A percentile compares a stretch with the other conserved stretches of the same genome.
Evolutionary conservation across 2,113 vertebrate genomes (phyloP).

Genomic region (Albula goreensis): DNA sequence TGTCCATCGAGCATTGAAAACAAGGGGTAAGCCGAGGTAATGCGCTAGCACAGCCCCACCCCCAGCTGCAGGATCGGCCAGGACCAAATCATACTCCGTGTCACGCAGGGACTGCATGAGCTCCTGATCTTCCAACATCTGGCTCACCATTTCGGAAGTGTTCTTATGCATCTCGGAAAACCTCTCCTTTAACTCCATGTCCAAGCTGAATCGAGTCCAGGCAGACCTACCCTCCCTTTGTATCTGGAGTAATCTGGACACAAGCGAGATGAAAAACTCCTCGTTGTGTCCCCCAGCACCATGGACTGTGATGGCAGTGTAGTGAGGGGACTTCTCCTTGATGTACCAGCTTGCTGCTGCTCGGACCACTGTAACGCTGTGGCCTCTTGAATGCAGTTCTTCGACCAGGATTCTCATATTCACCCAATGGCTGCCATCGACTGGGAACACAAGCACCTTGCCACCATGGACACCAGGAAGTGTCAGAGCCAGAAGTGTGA

Average conservation of each 20-base stretch:
- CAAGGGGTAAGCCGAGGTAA: conserved; percentile 40
- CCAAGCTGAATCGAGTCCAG: conserved; percentile 35
- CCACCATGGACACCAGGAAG: conserved; percentile 27
- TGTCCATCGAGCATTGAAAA: conserved; percentile 43
- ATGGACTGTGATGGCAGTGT: neutral
- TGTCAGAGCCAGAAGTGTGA: neutral
- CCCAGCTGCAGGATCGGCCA: conserved; percentile 37
- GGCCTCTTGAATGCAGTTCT: conserved; percentile 50
- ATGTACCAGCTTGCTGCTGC: conserved; percentile 30
- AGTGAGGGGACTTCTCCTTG: conserved; percentile 29
- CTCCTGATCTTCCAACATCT: conserved; percentile 21
- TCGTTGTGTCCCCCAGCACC: neutral
- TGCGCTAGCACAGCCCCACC: conserved; percentile 40
- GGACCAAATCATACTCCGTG: conserved; percentile 37
- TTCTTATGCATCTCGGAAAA: neutral
- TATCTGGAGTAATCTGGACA: conserved; percentile 32
- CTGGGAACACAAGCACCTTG: conserved; percentile 57
- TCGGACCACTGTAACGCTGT: conserved; percentile 53
- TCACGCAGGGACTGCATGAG: conserved; percentile 18
- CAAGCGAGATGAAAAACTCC: conserved; percentile 41
- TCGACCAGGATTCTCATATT: conserved; percentile 50
- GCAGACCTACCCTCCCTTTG: conserved; percentile 42
- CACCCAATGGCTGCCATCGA: conserved; percentile 33
- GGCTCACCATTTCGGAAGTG: conserved; percentile 25
- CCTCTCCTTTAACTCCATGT: fast-evolving